Base-by-base conservation (phyloP, 2,797 vertebrate species). In the Agapornis canus region DNA sequence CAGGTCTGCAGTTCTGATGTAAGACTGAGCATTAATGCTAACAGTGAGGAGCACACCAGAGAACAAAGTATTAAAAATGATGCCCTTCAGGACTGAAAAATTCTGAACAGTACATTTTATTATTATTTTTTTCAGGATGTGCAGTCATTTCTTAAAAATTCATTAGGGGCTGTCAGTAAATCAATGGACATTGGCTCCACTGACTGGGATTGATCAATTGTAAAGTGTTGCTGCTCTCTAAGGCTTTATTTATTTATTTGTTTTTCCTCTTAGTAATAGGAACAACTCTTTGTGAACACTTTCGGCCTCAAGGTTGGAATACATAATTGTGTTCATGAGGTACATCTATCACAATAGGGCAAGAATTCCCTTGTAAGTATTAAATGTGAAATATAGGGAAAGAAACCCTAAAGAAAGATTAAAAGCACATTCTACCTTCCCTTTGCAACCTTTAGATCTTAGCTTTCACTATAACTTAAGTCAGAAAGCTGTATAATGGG, bases 171-270 rank as follows among this genome's bases (percentile, higher is more conserved):
- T 94, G 48, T 94, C 86, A 92, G 57, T 51, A 93, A 95, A 97
- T 95, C 94, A 95, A 26, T 82, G 84, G 40, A 69, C 47, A 85
- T 85, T 83, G 92, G 57, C 8, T 35, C 21, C 25, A 26, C 42
- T 94, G 82, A 96, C 94, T 88, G 8, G n/a, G 76, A 92, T 29
- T 88, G 80, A 92, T 91, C 96, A 83, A 85, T 17, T 91, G 19
- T 66, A 82, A 88, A 85, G 7, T 59, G 8, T 71, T 57, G 7
- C 20, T 20, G n/a, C 7, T 73, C 59, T 49, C 45, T 49, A 42
- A 32, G 73, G 90, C 52, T 12, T 73, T 57, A 57, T 23, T 57
- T 57, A 57, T 56, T 35, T 57, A 57, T 57, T 43, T 70, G 25
- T 88, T 64, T 77, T 29, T 4, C 3, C 14, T 27, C 23, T 91